Percentiles rank a stretch among this genome's conserved stretches.
phyloP scores from a whole-genome alignment of 2,113 vertebrate species.

The Chaenogobius annularis region DNA sequence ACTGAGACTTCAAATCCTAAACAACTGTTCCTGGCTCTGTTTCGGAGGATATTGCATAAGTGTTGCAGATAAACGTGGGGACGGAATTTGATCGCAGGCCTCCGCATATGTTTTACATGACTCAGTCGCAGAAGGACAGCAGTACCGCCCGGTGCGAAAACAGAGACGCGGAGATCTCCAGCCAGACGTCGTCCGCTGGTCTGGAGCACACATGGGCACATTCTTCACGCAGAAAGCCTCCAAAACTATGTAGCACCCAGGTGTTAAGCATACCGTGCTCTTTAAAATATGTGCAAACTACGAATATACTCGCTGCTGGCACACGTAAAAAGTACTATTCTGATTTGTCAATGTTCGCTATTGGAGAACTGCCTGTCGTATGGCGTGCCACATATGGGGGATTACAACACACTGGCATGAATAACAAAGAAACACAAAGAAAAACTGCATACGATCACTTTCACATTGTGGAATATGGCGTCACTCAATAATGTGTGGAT shows the following conservation, averaged over 20 bases:
- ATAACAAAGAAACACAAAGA: not conserved
- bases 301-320: not conserved
- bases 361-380: not conserved
- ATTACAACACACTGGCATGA: not conserved
- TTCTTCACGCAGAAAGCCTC: not conserved
- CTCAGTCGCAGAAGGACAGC: not conserved
- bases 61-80: not conserved
- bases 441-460: not conserved
- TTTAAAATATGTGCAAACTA: not conserved
- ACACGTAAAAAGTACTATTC: not conserved
- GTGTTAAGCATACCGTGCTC: not conserved
- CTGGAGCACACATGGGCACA: constrained; percentile 2
- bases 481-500: not conserved
- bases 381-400: not conserved
- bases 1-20: not conserved
- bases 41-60: not conserved
- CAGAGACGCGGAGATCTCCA: not conserved
- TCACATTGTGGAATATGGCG: not conserved
- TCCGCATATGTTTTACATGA: constrained; percentile 10
- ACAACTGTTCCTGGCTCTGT: not conserved
- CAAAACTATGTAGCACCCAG: not conserved
- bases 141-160: constrained; percentile 4
- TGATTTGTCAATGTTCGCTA: not conserved
- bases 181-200: not conserved
- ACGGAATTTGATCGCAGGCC: not conserved